These are phyloP conservation scores for Hypotaenidia philippensis DNA, from an alignment of 2,797 vertebrate genomes.

Conservation along the genomic window DNA sequence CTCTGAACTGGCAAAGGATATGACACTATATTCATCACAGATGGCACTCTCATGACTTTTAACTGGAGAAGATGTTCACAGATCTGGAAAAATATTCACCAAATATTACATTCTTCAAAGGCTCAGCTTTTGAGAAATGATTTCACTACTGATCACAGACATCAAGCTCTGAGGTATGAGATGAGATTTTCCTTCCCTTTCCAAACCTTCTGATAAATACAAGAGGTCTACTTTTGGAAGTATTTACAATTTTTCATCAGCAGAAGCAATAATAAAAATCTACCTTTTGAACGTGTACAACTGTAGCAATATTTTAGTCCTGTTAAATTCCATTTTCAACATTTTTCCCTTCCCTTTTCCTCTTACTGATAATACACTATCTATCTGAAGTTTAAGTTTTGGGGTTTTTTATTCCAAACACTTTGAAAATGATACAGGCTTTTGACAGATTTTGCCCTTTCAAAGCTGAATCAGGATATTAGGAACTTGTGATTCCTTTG, in stretches of 20 bases:
- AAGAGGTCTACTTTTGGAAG: neutral
- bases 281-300: neutral
- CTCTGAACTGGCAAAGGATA: neutral
- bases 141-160: neutral
- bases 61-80: constrained; percentile 43
- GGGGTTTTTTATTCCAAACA: neutral
- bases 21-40: neutral
- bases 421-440: neutral
- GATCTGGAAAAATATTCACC: neutral
- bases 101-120: constrained; percentile 31
- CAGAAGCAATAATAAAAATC: neutral
- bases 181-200: constrained; percentile 22
- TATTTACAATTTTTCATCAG: neutral
- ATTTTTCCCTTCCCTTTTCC: neutral
- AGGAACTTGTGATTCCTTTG: neutral
- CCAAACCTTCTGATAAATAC: neutral
- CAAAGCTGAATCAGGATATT: neutral
- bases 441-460: neutral
- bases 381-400: neutral
- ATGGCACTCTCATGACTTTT: constrained; percentile 38
- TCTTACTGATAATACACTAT: neutral
- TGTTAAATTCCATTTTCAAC: neutral
- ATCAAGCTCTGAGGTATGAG: neutral
- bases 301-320: neutral
- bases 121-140: constrained; percentile 12